Evolutionary conservation across 2,888 invertebrate species (phyloP), one percentile per base, ranked within the genome.

Genomic region (Catocala fraxini): DNA sequence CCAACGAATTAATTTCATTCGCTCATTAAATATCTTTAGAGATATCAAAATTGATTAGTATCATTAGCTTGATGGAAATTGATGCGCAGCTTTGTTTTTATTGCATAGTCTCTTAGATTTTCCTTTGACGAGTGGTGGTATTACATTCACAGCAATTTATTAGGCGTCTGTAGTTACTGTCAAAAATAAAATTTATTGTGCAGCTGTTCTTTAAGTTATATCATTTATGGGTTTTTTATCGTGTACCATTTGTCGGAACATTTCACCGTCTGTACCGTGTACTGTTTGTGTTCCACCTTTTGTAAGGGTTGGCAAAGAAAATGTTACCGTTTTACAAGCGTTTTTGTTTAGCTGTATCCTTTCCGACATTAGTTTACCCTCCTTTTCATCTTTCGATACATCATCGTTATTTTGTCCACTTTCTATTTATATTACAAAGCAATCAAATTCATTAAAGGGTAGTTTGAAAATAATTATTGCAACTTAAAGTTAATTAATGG

Each of bases 141-240:
- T 39, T 39, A 39, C 48, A 59, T 58, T 51, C 12, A 33, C 51
- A 51, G 35, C 59, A 15, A 45, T 65, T 52, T 61, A 65, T 51
- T 46, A 33, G 34, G 51, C 59, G 48, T 5, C 12, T 51, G 61
- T 54, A 59, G 59, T 61, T 11, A 47, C 53, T 56, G 51, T 62
- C 58, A 70, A 51, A 63, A 62, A n/a, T 43, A 12, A 12, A 57
- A 63, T 65, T 58, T 58, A 63, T 65, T 63, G 51, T 52, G 42
- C 73, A 60, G 49, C 62, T 62, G 51, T 46, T 65, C 46, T 59
- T 59, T 56, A 13, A 42, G 39, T 46, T 66, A n/a, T 12, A 10
- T 1, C 45, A 6, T 51, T 46, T 61, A 51, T 51, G 15, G 7
- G 12, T n/a, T 48, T 53, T 59, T 48, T 53, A 48, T 48, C n/a